A percentile compares a stretch with the other conserved stretches of the same genome.
Conservation (phyloP, 2,797 vertebrate species). For the Lophius americanus region DNA sequence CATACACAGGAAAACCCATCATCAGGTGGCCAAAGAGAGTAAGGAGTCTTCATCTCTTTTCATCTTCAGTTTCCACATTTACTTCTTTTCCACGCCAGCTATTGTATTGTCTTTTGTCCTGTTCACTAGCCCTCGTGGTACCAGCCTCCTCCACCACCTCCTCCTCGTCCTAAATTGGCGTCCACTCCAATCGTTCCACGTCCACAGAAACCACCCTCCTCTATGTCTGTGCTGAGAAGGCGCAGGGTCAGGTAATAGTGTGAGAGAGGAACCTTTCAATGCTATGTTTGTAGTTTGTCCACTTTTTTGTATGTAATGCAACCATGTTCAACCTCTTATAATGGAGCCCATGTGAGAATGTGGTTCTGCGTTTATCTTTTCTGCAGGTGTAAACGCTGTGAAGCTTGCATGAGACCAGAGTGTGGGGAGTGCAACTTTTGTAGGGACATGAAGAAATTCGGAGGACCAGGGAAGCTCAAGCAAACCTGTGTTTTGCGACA, state of each 20-base stretch:
- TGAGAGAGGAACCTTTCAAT: too few relatives aligned
- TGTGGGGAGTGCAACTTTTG: conserved; percentile 98
- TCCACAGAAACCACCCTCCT: conserved; percentile 76
- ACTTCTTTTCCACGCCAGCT: neutral
- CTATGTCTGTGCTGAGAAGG: conserved; percentile 83
- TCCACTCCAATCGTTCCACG: conserved; percentile 56
- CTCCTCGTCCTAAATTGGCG: conserved; percentile 77
- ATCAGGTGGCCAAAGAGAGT: conserved; percentile 96
- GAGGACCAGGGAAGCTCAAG: conserved; percentile 94
- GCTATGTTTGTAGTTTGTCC: too few relatives aligned
- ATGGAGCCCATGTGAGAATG: neutral
- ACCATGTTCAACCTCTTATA: too few relatives aligned
- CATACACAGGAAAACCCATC: conserved; percentile 93
- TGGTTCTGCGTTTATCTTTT: neutral
- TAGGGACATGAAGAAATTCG: conserved; percentile 98
- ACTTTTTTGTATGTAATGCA: too few relatives aligned
- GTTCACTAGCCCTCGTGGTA: conserved; percentile 79
- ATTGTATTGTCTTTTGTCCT: neutral
- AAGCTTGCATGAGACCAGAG: conserved; percentile 93
- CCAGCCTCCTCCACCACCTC: conserved; percentile 72
- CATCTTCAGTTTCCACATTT: too few relatives aligned
- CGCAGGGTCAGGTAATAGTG: conserved; percentile 79
- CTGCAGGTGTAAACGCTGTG: conserved; percentile 91
- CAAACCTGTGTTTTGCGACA: conserved; percentile 95
- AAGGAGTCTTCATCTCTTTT: conserved; percentile 23